Evolutionary conservation across 92 coral and sea anemone species (phyloP).

Genomic region (Epizoanthus scotinus): DNA sequence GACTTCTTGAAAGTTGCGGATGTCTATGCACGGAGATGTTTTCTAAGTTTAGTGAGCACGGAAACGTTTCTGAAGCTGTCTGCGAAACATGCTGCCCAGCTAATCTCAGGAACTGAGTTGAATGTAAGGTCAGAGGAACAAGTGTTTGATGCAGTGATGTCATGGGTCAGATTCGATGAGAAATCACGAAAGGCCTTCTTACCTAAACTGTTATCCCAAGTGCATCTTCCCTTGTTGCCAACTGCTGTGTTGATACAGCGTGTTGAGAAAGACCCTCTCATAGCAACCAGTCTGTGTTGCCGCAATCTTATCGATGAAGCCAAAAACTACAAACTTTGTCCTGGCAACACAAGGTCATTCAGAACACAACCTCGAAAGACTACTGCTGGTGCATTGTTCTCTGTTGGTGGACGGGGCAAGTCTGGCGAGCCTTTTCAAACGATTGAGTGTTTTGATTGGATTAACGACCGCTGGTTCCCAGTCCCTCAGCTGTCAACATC

Average conservation of each 20-base stretch:
- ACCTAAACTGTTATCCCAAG: slow-evolving; percentile 73
- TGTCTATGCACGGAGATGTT: slow-evolving; percentile 69
- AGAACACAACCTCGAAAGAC: slow-evolving; percentile 92
- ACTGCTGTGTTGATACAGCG: slow-evolving; percentile 64
- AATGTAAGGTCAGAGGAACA: slow-evolving; percentile 82
- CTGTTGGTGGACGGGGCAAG: slow-evolving; percentile 96
- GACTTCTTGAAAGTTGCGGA: slow-evolving; percentile 86
- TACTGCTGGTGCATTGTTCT: slow-evolving; percentile 80
- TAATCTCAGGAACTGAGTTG: slow-evolving; percentile 80
- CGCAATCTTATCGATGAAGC: slow-evolving; percentile 95
- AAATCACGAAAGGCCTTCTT: slow-evolving; percentile 61
- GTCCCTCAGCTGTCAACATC: slow-evolving; percentile 86
- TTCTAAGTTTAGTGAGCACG: slow-evolving; percentile 70
- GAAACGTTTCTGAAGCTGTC: slow-evolving; percentile 84
- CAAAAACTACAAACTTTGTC: slow-evolving; percentile 85
- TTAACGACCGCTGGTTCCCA: slow-evolving; percentile 81
- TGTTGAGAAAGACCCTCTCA: slow-evolving; percentile 68
- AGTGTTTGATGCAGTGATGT: slow-evolving; percentile 84
- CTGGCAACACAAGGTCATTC: slow-evolving; percentile 61
- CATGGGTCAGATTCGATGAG: slow-evolving; percentile 76
- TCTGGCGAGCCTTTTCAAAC: slow-evolving; percentile 96
- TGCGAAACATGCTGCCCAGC: slow-evolving; percentile 66
- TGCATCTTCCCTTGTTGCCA: slow-evolving; percentile 81
- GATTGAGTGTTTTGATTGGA: slow-evolving; percentile 95
- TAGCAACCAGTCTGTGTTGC: slow-evolving; percentile 67